phyloP scores from a whole-genome alignment of 2,797 vertebrate species.

The Phoebastria nigripes region DNA sequence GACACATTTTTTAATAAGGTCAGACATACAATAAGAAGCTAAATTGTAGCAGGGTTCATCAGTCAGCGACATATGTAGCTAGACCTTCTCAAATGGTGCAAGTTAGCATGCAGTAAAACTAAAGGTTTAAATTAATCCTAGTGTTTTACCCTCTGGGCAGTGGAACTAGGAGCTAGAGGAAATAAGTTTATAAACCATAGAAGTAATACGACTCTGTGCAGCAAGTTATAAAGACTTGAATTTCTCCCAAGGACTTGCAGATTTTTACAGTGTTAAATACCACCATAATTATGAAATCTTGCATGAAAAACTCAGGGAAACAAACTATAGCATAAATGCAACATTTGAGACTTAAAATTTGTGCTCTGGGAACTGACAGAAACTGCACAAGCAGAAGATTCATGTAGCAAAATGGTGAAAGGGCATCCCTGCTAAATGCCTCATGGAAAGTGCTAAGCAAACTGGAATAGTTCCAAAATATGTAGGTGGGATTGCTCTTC shows the following conservation, averaged over 20 bases:
- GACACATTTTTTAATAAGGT: neutral
- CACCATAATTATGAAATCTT: neutral
- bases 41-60: neutral
- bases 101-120: neutral
- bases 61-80: neutral
- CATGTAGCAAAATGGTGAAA: neutral
- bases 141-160: neutral
- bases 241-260: neutral
- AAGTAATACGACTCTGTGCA: neutral
- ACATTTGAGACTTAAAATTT: neutral
- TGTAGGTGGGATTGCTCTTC: slow-evolving; percentile 39
- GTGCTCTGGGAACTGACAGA: neutral
- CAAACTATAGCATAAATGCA: neutral
- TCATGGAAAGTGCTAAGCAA: neutral
- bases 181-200: neutral
- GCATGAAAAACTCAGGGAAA: neutral
- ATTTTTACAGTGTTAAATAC: neutral
- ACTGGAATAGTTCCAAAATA: slow-evolving; percentile 37
- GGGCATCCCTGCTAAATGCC: neutral
- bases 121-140: neutral
- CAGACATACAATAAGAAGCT: neutral
- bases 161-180: neutral
- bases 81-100: neutral
- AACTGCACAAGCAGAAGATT: neutral
- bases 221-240: neutral